Percentiles rank a stretch among this genome's conserved stretches.
phyloP scores from a whole-genome alignment of 2,888 invertebrate species.

The Drosophila multiciliata region DNA sequence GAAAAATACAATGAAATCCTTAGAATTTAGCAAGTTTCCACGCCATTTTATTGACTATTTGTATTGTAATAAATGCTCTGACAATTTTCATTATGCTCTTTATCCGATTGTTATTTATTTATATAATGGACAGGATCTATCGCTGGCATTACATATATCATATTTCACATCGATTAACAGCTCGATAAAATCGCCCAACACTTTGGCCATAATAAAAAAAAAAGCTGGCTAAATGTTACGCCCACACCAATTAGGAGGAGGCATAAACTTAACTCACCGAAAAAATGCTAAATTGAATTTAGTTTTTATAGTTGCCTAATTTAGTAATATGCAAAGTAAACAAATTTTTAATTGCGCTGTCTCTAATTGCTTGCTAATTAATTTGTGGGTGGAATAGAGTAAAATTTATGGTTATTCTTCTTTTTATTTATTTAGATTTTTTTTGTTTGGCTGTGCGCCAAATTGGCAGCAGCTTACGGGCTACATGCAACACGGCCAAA shows the following conservation, averaged over 20 bases:
- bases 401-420: constrained; percentile 28
- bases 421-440: neutral
- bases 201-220: constrained; percentile 37
- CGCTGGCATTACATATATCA: constrained; percentile 41
- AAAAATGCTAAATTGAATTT: constrained; percentile 16
- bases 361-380: constrained; percentile 41
- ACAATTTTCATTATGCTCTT: constrained; percentile 37
- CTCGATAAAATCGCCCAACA: constrained; percentile 64
- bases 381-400: constrained; percentile 20
- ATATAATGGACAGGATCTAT: constrained; percentile 28
- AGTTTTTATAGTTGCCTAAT: constrained; percentile 29
- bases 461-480: neutral
- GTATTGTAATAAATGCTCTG: constrained; percentile 33
- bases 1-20: constrained; percentile 5
- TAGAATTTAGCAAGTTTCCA: constrained; percentile 28
- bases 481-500: neutral
- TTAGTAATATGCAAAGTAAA: constrained; percentile 57
- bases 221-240: constrained; percentile 7
- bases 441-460: neutral
- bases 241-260: constrained; percentile 11
- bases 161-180: constrained; percentile 16
- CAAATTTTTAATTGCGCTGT: constrained; percentile 39
- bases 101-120: constrained; percentile 55
- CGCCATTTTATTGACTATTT: constrained; percentile 19
- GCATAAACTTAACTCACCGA: constrained; percentile 3